phyloP scores from a whole-genome alignment of 2,797 vertebrate genomes.

The Eremophila alpestris region DNA sequence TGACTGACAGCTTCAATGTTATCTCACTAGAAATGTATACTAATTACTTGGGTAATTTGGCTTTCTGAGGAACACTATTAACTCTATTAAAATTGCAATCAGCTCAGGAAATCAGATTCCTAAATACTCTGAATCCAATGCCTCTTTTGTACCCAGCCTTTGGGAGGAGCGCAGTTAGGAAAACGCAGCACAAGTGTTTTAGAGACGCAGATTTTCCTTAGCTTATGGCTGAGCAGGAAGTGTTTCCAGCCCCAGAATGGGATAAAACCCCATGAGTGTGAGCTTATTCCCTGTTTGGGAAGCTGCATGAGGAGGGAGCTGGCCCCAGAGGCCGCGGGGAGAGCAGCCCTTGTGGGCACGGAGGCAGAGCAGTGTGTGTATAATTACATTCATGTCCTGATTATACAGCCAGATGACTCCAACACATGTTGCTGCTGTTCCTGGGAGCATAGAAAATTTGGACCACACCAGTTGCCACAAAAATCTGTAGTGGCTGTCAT shows the following conservation, averaged over 20 bases:
- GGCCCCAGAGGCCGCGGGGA: accelerated
- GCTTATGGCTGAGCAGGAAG: neutral
- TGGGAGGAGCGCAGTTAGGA: neutral
- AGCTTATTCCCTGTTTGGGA: neutral
- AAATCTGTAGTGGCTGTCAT: neutral
- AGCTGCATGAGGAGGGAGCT: accelerated
- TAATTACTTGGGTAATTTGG: neutral
- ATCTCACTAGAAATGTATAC: neutral
- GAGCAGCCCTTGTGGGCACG: accelerated
- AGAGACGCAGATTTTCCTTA: neutral
- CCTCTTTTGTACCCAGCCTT: neutral
- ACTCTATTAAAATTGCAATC: neutral
- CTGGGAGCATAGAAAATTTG: slow-evolving; percentile 15
- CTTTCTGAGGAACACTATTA: slow-evolving; percentile 9
- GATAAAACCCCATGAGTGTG: neutral
- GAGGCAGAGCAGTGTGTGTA: neutral
- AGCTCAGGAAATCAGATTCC: neutral
- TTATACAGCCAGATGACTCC: slow-evolving; percentile 36
- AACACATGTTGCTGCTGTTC: slow-evolving; percentile 55
- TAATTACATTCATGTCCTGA: slow-evolving; percentile 20
- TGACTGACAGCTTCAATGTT: slow-evolving; percentile 4
- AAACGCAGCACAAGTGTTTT: neutral
- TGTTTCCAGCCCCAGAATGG: neutral
- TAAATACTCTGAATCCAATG: neutral
- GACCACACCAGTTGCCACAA: neutral